Conservation (phyloP, 2,113 vertebrate genomes). For the Albula goreensis region DNA sequence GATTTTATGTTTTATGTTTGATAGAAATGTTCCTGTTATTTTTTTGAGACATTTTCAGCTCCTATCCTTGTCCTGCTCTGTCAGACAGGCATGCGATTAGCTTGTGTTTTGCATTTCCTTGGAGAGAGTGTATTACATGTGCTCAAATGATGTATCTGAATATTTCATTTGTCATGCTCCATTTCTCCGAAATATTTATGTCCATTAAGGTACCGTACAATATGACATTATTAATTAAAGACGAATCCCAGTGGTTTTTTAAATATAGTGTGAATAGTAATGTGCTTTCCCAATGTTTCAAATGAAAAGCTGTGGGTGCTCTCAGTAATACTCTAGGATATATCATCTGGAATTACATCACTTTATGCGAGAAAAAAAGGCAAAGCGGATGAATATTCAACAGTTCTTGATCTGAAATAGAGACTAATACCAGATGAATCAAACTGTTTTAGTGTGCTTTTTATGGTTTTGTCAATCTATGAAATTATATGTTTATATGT, state of each 20-base stretch:
- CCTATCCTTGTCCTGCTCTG: background rate
- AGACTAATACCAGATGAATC: background rate
- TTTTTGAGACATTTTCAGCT: background rate
- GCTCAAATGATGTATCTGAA: slow-evolving; percentile 56
- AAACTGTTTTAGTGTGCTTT: background rate
- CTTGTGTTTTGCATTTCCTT: background rate
- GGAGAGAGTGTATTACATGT: background rate
- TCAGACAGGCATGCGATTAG: background rate
- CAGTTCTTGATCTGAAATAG: background rate
- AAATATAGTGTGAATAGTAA: slow-evolving; percentile 43
- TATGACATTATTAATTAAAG: slow-evolving; percentile 59
- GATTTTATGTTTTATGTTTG: no score
- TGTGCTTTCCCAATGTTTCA: slow-evolving; percentile 72
- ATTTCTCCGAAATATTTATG: slow-evolving; percentile 60
- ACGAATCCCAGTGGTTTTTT: slow-evolving; percentile 42
- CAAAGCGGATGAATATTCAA: background rate
- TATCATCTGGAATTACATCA: background rate
- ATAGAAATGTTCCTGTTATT: no score
- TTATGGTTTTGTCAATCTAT: background rate
- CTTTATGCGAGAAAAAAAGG: background rate
- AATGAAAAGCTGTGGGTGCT: slow-evolving; percentile 43
- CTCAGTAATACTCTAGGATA: slow-evolving; percentile 43
- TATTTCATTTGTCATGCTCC: slow-evolving; percentile 61
- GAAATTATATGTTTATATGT: no score
- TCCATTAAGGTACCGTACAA: slow-evolving; percentile 51